Conservation (phyloP, 2,113 vertebrate genomes). For the Sorex araneus region DNA sequence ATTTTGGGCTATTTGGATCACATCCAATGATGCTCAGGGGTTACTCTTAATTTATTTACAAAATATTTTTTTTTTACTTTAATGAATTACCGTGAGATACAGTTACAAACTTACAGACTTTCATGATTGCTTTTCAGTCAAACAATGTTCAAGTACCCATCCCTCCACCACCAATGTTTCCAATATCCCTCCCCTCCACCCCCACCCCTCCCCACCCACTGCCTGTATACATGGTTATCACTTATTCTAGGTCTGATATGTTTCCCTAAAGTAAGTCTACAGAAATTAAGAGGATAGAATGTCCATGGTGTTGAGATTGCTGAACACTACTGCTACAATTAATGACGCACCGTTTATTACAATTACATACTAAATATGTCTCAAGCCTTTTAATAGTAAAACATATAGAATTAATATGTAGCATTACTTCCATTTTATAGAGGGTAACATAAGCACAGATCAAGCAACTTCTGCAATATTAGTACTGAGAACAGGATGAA, state of each 20-base stretch:
- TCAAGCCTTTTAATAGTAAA: conserved; percentile 15
- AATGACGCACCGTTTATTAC: neutral
- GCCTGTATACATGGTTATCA: neutral
- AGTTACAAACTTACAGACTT: too few relatives aligned
- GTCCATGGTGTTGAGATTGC: neutral
- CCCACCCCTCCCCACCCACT: neutral
- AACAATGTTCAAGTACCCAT: too few relatives aligned
- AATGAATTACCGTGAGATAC: too few relatives aligned
- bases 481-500: conserved; percentile 2
- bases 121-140: too few relatives aligned
- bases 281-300: neutral
- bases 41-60: too few relatives aligned
- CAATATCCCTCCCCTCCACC: neutral
- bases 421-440: neutral
- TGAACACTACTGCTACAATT: neutral
- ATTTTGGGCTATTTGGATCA: too few relatives aligned
- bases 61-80: too few relatives aligned
- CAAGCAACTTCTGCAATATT: neutral
- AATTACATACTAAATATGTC: neutral
- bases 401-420: neutral
- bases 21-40: too few relatives aligned
- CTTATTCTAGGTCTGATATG: neutral
- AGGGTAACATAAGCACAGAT: neutral
- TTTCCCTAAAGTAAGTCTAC: neutral
- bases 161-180: too few relatives aligned